Conservation (phyloP, 2,113 vertebrate genomes). For the Sander lucioperca region DNA sequence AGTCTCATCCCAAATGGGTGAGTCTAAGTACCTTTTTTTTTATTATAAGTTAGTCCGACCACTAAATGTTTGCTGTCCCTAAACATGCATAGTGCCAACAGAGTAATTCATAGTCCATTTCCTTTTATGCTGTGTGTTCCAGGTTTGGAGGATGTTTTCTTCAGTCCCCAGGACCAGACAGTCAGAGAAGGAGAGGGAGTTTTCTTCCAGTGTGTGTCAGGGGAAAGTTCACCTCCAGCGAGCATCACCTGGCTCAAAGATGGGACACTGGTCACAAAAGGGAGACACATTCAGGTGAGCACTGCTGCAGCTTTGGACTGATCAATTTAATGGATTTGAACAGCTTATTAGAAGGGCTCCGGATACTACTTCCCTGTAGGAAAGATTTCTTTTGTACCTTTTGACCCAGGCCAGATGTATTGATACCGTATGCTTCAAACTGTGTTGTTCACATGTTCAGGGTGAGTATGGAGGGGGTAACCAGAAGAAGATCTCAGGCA, state of each 20-base stretch:
- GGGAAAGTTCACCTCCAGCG: conserved; percentile 82
- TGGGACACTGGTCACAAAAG: conserved; percentile 66
- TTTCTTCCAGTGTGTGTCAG: conserved; percentile 85
- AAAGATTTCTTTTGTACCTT: neutral
- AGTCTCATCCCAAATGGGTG: conserved; percentile 72
- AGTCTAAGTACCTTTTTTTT: conserved; percentile 40
- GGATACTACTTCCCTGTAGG: neutral
- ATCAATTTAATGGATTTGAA: neutral
- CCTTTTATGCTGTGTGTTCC: conserved; percentile 21
- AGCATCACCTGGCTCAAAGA: conserved; percentile 84
- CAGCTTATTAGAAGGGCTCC: neutral
- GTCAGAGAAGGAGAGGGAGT: conserved; percentile 71
- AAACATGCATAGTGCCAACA: neutral
- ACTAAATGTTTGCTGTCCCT: neutral
- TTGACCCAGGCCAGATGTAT: neutral
- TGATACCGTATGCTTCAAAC: neutral
- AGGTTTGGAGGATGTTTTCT: conserved; percentile 85
- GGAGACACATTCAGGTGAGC: conserved; percentile 81
- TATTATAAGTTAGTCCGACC: neutral
- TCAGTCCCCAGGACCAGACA: conserved; percentile 79
- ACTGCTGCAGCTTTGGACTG: neutral
- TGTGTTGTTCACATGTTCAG: conserved; percentile 56
- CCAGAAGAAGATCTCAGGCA: conserved; percentile 82
- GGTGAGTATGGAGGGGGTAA: conserved; percentile 83
- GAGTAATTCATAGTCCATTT: neutral